Evolutionary conservation across 2,797 vertebrate species (phyloP).

Genomic region (Cyprinella venusta): DNA sequence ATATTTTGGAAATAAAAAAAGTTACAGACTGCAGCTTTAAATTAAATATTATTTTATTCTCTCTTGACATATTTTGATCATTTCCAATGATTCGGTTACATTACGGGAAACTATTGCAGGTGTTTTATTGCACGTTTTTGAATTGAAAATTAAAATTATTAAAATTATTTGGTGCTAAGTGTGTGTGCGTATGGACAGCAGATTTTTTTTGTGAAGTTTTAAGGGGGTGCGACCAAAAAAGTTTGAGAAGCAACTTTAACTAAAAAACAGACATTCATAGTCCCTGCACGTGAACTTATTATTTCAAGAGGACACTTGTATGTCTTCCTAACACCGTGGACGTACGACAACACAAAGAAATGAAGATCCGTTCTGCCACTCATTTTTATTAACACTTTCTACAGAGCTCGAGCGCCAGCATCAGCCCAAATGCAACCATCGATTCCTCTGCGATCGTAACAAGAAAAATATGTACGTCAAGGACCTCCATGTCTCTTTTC

Average conservation of each 20-base stretch:
- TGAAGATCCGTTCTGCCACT: constrained; percentile 46
- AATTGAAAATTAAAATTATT: too few relatives aligned
- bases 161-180: too few relatives aligned
- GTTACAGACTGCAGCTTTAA: too few relatives aligned
- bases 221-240: too few relatives aligned
- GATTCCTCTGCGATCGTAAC: constrained; percentile 62
- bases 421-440: constrained; percentile 57
- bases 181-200: too few relatives aligned
- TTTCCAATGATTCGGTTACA: too few relatives aligned
- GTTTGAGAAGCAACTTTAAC: background rate
- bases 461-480: constrained; percentile 65
- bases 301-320: background rate
- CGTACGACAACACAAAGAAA: constrained; percentile 36
- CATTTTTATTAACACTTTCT: constrained; percentile 58
- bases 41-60: too few relatives aligned
- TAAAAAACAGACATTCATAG: constrained; percentile 5
- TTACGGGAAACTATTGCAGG: too few relatives aligned
- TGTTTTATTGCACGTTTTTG: too few relatives aligned
- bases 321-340: background rate
- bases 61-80: too few relatives aligned
- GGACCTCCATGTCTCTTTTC: constrained; percentile 35
- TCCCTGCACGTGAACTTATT: background rate
- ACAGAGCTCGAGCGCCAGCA: constrained; percentile 59
- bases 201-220: too few relatives aligned
- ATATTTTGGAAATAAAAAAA: too few relatives aligned